A percentile compares a stretch with the other conserved stretches of the same genome.
Evolutionary conservation across 2,113 vertebrate genomes (phyloP).

Genomic region (Dipodomys merriami): DNA sequence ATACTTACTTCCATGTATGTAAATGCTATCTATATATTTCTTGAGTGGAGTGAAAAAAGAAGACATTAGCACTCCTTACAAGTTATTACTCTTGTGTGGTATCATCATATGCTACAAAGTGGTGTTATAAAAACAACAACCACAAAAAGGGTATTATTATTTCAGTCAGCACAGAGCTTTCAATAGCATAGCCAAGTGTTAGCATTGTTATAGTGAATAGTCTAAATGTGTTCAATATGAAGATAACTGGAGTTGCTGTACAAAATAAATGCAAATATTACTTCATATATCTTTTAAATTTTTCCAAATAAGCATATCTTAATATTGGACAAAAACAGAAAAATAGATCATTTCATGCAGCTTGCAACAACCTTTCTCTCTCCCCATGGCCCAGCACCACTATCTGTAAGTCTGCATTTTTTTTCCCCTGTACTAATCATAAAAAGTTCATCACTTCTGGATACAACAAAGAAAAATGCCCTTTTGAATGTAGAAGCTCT

Average conservation of each 20-base stretch:
- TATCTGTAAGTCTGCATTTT: conserved; percentile 61
- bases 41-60: conserved; percentile 27
- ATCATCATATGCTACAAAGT: conserved; percentile 47
- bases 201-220: neutral
- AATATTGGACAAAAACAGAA: conserved; percentile 26
- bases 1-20: conserved; percentile 71
- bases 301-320: conserved; percentile 45
- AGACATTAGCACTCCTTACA: conserved; percentile 69
- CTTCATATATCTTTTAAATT: neutral
- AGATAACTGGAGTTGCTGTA: conserved; percentile 31
- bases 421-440: conserved; percentile 67
- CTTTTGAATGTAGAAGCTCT: conserved; percentile 81
- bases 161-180: conserved; percentile 44
- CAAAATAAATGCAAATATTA: conserved; percentile 48
- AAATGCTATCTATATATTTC: conserved; percentile 48
- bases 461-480: conserved; percentile 81
- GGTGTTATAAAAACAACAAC: conserved; percentile 42
- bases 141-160: neutral
- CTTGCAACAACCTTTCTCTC: neutral
- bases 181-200: conserved; percentile 14
- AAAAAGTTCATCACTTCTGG: conserved; percentile 81
- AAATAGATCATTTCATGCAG: conserved; percentile 54
- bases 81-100: conserved; percentile 63
- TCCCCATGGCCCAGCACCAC: neutral
- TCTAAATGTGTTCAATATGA: conserved; percentile 7